Conservation (phyloP, 64 coral and sea anemone genomes). For the Astreopora myriophthalma region DNA sequence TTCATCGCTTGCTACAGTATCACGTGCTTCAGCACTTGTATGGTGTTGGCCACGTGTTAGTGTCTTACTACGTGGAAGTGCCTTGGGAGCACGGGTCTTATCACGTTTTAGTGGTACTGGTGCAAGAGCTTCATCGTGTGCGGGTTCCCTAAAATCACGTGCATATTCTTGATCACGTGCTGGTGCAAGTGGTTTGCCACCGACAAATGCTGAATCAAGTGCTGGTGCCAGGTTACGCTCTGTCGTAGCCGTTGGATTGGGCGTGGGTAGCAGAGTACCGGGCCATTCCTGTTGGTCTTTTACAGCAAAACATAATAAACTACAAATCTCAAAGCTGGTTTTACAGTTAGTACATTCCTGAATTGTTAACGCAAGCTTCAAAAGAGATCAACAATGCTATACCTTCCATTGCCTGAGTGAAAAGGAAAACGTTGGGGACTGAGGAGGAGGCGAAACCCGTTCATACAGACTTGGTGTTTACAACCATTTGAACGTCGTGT, state of each 20-base stretch:
- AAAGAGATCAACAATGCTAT: too few species aligned
- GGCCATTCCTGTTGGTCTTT: neutral
- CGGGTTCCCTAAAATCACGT: neutral
- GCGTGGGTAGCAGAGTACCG: neutral
- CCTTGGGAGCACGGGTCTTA: neutral
- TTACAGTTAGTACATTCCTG: too few species aligned
- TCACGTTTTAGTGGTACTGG: slow-evolving; percentile 16
- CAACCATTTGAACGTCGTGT: too few species aligned
- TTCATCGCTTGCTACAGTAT: neutral
- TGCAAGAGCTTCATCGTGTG: neutral
- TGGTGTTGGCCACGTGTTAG: neutral
- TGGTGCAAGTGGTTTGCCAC: neutral
- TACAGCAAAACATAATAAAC: neutral
- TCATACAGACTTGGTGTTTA: too few species aligned
- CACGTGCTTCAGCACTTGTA: neutral
- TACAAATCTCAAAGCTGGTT: too few species aligned
- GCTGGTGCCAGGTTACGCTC: neutral
- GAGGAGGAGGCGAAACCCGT: too few species aligned
- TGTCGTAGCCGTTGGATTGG: neutral
- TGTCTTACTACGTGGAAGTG: neutral
- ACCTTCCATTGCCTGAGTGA: too few species aligned
- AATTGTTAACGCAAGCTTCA: too few species aligned
- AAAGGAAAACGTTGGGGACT: too few species aligned
- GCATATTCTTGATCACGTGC: neutral
- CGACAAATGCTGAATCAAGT: neutral